Evolutionary conservation across 2,797 vertebrate species (phyloP), one percentile per base, ranked within the genome.

Genomic region (Aulostomus chinensis): DNA sequence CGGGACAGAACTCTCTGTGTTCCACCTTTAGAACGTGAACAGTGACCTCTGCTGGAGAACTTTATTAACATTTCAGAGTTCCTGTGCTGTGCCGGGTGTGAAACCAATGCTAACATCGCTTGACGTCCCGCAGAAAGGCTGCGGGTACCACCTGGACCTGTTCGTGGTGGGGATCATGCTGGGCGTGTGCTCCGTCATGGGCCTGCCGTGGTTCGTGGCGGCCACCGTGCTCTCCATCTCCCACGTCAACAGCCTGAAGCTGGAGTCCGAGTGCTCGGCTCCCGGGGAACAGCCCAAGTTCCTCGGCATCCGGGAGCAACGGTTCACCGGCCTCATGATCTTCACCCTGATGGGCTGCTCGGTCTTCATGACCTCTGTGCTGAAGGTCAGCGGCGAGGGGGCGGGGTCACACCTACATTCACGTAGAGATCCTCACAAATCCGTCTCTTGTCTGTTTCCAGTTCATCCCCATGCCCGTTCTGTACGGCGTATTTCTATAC

Each of bases 231-330:
- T 99, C 74, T 99, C 97, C 53, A 99, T 99, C 87, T 94, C 95
- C 26, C 97, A 99, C 0, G 97, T 99, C 42, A 99, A 98, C 77
- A 99, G 97, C 81, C 86, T 99, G 62, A 99, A 99, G 87, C 85
- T 99, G 83, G 97, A 99, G 85, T 99, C 97, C 0, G 97, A 98
- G 80, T 99, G 97, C 76, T 99, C 97, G 0, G 97, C 97, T 17
- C 97, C 97, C 4, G 97, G 97, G 39, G 97, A 99, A 73, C 97
- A 99, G 86, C 97, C 97, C 18, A 98, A 98, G 78, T 99, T 99
- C 85, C 91, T 99, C 72, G 97, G 97, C 64, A 99, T 99, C 77
- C 84, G 94, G 4, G 97, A 99, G 83, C 97, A 99, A 78, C 93
- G 96, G 61, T 96, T 99, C 84, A 99, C 96, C 0, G 97, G 97